Evolutionary conservation across 2,888 invertebrate genomes (phyloP), one percentile per base, ranked within the genome.

Genomic region (Leucania comma): DNA sequence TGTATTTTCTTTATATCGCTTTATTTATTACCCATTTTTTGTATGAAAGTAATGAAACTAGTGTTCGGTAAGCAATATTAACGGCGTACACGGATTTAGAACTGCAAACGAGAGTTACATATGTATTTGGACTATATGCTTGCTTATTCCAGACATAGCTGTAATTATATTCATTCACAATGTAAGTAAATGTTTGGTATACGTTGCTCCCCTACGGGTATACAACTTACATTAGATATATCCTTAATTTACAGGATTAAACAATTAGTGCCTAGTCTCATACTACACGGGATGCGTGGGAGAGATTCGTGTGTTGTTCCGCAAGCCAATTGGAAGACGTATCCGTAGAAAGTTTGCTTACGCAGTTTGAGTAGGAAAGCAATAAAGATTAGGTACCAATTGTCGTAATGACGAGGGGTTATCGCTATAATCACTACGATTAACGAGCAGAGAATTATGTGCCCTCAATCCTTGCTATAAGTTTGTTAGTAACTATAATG

Each of bases 241-340:
- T 66, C 20, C 14, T 22, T 38, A 17, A 75, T 48, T 57, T 46
- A 61, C 26, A 35, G 26, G 50, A 73, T 68, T 57, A 51, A 73
- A 60, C 59, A 76, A 75, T 73, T 60, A 75, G 68, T 68, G 59
- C 35, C 17, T 56, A 50, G 76, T 68, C 48, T 51, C 17, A 29
- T 56, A 42, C 20, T 14, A 35, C 48, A 42, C 26, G 22, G 24
- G 48, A n/a, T 50, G 69, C 32, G 61, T 75, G 48, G 46, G 35
- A 50, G 24, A 53, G n/a, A 58, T 62, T 26, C 46, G n/a, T 24
- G 51, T n/a, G 46, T 54, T 24, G 58, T 60, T 22, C 3, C 22
- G 48, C 22, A 60, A 76, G 50, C 12, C 56, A 75, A 70, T 58
- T 22, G 22, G 57, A 48, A 60, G 10, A 48, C 17, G 12, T 38